Base-by-base conservation (phyloP, 2,113 vertebrate species). In the Echinops telfairi region DNA sequence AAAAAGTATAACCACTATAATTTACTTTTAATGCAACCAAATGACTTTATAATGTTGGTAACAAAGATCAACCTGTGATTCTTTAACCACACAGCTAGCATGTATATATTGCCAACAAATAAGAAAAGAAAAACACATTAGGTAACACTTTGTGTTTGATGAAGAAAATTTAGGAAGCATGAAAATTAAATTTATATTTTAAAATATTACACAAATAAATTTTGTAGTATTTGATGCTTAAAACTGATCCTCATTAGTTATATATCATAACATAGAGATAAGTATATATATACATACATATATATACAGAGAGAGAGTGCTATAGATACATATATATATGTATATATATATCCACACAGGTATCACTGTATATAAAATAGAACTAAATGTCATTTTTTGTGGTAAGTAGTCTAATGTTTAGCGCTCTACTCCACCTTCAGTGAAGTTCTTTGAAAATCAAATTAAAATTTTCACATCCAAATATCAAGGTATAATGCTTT, bases 1-100 rank as follows among this genome's bases (percentile, higher is more conserved):
- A 53, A 53, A 53, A 82, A 81, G 4, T 58, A 64, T 64, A 53
- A 53, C 47, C 10, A 91, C 0, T 60, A 22, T n/a, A 83, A 89
- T 76, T 80, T 4, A 78, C 43, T 94, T 85, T 82, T 33, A 93
- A 87, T 58, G 4, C 2, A 89, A 53, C 1, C 15, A 94, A 82
- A 81, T 71, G 78, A 57, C 75, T 33, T 92, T 58, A 78, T 36
- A 90, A 53, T 31, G 86, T 82, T 23, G 20, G 25, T 36, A 25
- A 88, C 7, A 58, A n/a, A 40, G 43, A 47, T 38, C 4, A 88
- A 62, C 22, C 27, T 38, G 1, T 82, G 22, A 93, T 12, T 47
- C 4, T 23, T 1, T 19, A 68, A 8, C 2, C 78, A 27, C 3
- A n/a, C 9, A 78, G 29, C 6, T 38, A 43, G 81, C 47, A 29